These are phyloP conservation scores for Catagonus wagneri DNA, from an alignment of 2,113 vertebrate species.

Conservation along the genomic window DNA sequence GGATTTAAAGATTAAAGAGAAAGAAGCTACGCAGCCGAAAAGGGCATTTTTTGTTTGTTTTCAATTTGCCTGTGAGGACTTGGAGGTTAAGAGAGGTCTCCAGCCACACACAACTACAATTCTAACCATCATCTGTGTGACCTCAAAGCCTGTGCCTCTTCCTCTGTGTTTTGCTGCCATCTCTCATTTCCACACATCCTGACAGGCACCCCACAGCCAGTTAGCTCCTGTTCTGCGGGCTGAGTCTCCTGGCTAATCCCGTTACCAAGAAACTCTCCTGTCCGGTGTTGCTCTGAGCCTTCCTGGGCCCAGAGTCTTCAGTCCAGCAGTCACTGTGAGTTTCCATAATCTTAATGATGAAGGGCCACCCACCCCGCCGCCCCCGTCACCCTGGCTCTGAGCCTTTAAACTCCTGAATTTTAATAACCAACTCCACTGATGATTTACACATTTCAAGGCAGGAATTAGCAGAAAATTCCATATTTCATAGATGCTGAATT, in stretches of 20 bases:
- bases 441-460: conserved; percentile 85
- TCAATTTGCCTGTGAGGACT: not conserved
- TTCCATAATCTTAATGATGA: conserved; percentile 73
- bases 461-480: conserved; percentile 85
- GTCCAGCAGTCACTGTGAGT: conserved; percentile 7
- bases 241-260: not conserved
- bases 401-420: conserved; percentile 75
- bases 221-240: not conserved
- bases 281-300: not conserved
- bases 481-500: conserved; percentile 83
- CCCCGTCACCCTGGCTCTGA: conserved; percentile 30
- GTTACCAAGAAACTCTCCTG: not conserved
- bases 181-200: conserved; percentile 32
- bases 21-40: not conserved
- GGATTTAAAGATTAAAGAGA: not conserved
- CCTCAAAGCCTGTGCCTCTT: not conserved
- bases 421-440: conserved; percentile 77
- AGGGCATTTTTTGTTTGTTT: not conserved
- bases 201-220: not conserved
- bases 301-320: not conserved
- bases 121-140: not conserved
- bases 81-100: not conserved
- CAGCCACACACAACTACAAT: not conserved
- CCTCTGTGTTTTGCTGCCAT: not conserved
- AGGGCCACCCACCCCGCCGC: not conserved